These are phyloP conservation scores for Chalcosyrphus nemorum DNA, from an alignment of 2,888 invertebrate genomes.

Conservation along the genomic window DNA sequence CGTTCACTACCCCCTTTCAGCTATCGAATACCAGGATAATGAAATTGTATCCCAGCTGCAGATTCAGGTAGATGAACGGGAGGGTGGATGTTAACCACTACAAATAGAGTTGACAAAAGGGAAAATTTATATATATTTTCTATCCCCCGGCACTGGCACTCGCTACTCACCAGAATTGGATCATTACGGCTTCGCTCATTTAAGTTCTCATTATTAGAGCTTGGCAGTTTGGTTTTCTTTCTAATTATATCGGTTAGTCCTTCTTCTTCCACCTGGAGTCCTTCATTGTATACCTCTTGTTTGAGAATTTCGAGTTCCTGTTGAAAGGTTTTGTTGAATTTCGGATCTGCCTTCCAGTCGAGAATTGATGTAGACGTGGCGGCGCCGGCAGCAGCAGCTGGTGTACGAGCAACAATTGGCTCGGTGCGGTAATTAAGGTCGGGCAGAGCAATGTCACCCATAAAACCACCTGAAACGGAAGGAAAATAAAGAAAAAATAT, in stretches of 20 bases:
- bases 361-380: conserved; percentile 66
- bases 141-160: conserved; percentile 22
- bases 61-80: neutral
- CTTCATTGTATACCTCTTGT: conserved; percentile 91
- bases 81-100: conserved; percentile 1
- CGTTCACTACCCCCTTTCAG: conserved; percentile 1
- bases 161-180: conserved; percentile 77
- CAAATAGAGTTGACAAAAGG: conserved; percentile 8
- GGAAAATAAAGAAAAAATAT: conserved; percentile 13
- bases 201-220: conserved; percentile 82
- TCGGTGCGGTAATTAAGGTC: conserved; percentile 82
- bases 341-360: conserved; percentile 75
- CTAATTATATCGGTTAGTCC: conserved; percentile 89
- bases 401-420: conserved; percentile 75
- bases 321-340: conserved; percentile 87
- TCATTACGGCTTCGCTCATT: conserved; percentile 78
- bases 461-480: conserved; percentile 87
- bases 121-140: conserved; percentile 34
- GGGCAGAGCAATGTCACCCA: conserved; percentile 93
- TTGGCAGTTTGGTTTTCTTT: conserved; percentile 87
- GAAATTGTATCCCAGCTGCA: conserved; percentile 55
- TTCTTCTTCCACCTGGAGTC: conserved; percentile 92
- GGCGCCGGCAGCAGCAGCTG: conserved; percentile 56
- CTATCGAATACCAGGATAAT: conserved; percentile 46
- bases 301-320: conserved; percentile 92